Conservation (phyloP, 2,797 vertebrate genomes). For the Echeneis naucrates region DNA sequence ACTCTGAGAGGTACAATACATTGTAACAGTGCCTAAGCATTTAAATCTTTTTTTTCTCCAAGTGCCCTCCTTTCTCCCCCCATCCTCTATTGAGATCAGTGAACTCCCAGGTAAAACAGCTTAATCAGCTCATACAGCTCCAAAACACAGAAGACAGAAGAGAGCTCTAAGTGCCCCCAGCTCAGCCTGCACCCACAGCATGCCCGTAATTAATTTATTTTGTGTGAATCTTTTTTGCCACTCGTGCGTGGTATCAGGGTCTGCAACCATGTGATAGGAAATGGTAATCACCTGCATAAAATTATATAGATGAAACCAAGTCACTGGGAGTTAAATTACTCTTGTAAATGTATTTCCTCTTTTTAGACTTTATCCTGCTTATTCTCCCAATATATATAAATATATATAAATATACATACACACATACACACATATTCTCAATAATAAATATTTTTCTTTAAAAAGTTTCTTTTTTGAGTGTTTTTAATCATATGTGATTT, state of each 20-base stretch:
- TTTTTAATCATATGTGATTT: conserved; percentile 26
- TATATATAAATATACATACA: conserved; percentile 6
- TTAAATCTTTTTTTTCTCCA: background rate
- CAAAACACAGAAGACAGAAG: conserved; percentile 29
- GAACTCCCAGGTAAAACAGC: conserved; percentile 13
- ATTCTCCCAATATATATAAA: background rate
- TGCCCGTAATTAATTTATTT: conserved; percentile 9
- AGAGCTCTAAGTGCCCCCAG: background rate
- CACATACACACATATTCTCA: background rate
- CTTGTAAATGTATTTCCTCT: background rate
- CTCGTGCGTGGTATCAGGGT: conserved; percentile 15
- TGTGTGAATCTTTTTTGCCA: background rate
- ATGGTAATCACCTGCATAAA: conserved; percentile 39
- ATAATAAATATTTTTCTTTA: conserved; percentile 19
- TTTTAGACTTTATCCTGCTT: background rate
- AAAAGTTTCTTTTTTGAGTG: conserved; percentile 15
- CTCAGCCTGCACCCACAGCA: no score
- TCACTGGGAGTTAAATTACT: conserved; percentile 2
- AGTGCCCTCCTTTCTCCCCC: conserved; percentile 19
- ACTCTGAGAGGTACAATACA: background rate
- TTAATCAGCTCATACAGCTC: conserved; percentile 36
- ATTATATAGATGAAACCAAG: conserved; percentile 37
- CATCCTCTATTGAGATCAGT: conserved; percentile 24
- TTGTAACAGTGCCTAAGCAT: background rate
- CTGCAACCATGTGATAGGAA: conserved; percentile 9